Evolutionary conservation across 2,797 vertebrate species (phyloP).

Genomic region (Aldrovandia affinis): DNA sequence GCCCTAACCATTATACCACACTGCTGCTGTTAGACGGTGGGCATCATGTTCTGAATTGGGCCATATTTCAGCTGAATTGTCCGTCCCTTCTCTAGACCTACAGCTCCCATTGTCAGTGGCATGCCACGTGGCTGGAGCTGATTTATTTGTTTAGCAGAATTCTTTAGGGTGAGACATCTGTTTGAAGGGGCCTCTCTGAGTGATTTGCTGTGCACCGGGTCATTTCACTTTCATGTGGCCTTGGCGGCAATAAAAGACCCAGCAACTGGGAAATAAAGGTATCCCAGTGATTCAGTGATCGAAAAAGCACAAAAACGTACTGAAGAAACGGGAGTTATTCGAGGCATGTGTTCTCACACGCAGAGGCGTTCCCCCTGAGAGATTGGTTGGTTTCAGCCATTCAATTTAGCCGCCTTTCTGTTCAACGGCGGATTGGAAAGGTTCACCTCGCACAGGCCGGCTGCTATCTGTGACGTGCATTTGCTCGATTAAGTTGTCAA

Average conservation of each 20-base stretch:
- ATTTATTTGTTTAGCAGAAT: slow-evolving; percentile 3
- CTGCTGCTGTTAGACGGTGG: too few species aligned
- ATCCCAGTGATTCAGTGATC: background rate
- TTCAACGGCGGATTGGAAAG: background rate
- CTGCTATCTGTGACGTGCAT: background rate
- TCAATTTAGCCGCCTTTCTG: background rate
- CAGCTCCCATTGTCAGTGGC: background rate
- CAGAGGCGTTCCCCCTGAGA: background rate
- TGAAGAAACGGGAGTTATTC: background rate
- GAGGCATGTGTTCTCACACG: background rate
- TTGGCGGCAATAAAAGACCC: background rate
- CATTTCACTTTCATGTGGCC: background rate
- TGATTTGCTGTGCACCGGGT: background rate
- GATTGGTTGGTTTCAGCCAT: background rate
- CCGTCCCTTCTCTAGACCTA: background rate
- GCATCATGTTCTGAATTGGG: background rate
- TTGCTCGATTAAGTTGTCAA: background rate
- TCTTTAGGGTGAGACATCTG: background rate
- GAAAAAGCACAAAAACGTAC: background rate
- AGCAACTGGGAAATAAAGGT: background rate
- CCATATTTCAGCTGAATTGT: background rate
- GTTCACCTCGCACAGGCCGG: too few species aligned
- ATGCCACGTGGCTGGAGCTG: background rate
- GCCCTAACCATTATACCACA: too few species aligned
- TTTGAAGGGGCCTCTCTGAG: background rate